A percentile compares a stretch with the other conserved stretches of the same genome.
Conservation (phyloP, 1,140 invertebrate genomes). For the Macrobrachium rosenbergii region DNA sequence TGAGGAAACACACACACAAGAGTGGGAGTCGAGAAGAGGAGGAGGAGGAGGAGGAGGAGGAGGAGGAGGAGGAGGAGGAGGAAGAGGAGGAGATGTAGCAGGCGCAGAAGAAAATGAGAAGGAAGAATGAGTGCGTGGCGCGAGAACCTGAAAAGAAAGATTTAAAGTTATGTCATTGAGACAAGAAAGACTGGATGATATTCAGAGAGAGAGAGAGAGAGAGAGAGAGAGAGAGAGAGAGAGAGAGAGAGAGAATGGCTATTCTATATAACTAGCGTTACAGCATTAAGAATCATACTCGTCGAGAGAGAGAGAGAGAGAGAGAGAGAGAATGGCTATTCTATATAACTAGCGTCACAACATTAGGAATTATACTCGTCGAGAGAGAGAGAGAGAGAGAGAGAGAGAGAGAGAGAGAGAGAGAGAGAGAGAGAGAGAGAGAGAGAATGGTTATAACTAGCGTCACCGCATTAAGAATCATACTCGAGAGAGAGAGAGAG, state of each 20-base stretch:
- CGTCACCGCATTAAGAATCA: too few relatives aligned
- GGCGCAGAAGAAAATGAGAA: neutral
- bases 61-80: neutral
- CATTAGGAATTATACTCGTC: too few relatives aligned
- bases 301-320: neutral
- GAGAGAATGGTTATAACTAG: neutral
- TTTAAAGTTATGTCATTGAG: neutral
- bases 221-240: neutral
- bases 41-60: neutral
- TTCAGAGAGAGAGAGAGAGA: neutral
- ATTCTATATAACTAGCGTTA: too few relatives aligned
- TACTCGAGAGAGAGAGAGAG: too few relatives aligned
- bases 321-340: neutral
- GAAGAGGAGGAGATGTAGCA: neutral
- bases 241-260: neutral
- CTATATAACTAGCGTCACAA: neutral
- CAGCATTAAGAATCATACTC: too few relatives aligned
- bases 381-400: neutral
- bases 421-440: neutral
- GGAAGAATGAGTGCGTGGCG: neutral
- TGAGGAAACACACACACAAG: too few relatives aligned
- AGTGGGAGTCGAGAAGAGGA: neutral
- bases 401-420: neutral
- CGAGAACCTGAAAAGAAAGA: neutral
- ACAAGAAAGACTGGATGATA: neutral